Base-by-base conservation (phyloP, 1,140 invertebrate genomes). In the Oreohelix idahoensis region DNA sequence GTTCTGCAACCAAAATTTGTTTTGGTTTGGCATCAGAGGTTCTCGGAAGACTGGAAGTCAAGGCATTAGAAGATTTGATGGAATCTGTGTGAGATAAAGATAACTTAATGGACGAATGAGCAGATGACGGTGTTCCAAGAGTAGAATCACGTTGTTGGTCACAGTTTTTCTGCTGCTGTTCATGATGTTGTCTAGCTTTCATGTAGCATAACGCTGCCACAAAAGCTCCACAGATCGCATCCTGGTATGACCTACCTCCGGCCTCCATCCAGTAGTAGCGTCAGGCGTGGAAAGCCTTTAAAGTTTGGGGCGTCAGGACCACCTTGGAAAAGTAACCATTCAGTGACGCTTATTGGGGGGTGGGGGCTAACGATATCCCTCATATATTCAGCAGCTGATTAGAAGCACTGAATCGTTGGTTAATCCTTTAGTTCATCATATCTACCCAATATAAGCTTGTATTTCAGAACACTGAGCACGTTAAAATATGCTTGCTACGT, bases 201-300 rank as follows among this genome's bases (percentile, higher is more conserved):
- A 90, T 73, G 78, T 89, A 90, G 81, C 88, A 90, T 86, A 90
- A 86, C 58, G 87, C 87, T 23, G 89, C 86, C 15, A 90, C 85
- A 63, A 90, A 78, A 26, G 87, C 85, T 29, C 88, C 88, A 84
- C 88, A 89, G 53, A 90, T 86, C 10, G 87, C 87, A 86, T 89
- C 87, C 75, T 90, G 87, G 83, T 89, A 89, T 0, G 87, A 87
- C 71, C 87, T 81, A 35, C 84, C 83, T 45, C 87, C 51, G 66
- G 76, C 38, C 53, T 88, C 89, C 89, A 89, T 89, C 71, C 85
- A 86, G 32, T 2, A 4, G 5, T 29, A 29, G 63, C 53, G 53
- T 58, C 53, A 58, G 53, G 23, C 53, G 42, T 15, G 42, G 15
- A 45, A 45, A n/a, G n/a, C n/a, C n/a, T n/a, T n/a, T n/a, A n/a